A percentile compares a stretch with the other conserved stretches of the same genome.
These are phyloP conservation scores for Agelastica alni DNA, from an alignment of 2,888 invertebrate genomes.

Conservation along the genomic window DNA sequence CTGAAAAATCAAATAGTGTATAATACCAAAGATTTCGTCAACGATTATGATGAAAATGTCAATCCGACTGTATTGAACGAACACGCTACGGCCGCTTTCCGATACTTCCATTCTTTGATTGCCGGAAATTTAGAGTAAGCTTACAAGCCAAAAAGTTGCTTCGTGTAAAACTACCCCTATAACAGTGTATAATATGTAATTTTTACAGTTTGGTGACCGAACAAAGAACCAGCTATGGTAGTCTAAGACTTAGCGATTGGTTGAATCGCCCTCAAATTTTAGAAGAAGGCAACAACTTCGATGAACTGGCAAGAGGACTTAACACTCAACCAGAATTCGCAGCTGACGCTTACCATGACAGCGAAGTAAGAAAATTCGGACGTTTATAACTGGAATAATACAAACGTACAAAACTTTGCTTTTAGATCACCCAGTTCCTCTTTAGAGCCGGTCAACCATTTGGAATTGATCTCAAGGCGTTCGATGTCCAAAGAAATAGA, in stretches of 20 bases:
- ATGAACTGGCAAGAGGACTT: slow-evolving; percentile 75
- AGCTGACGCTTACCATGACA: slow-evolving; percentile 77
- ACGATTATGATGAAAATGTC: slow-evolving; percentile 69
- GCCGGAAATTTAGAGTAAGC: slow-evolving; percentile 72
- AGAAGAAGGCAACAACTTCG: slow-evolving; percentile 69
- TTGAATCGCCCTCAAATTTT: slow-evolving; percentile 69
- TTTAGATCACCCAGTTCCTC: slow-evolving; percentile 67
- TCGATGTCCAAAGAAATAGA: slow-evolving; percentile 83
- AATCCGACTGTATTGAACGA: slow-evolving; percentile 70
- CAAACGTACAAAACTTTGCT: neutral
- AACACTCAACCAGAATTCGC: slow-evolving; percentile 76
- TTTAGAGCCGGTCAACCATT: slow-evolving; percentile 71
- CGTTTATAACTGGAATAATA: neutral
- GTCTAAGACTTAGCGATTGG: slow-evolving; percentile 72
- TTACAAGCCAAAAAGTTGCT: too few relatives aligned
- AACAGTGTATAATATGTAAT: too few relatives aligned
- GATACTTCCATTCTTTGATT: slow-evolving; percentile 74
- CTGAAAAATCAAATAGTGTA: slow-evolving; percentile 67
- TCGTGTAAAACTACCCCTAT: too few relatives aligned
- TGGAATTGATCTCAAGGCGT: slow-evolving; percentile 79
- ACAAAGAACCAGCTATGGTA: slow-evolving; percentile 60
- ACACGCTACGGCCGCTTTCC: slow-evolving; percentile 73
- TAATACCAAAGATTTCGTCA: slow-evolving; percentile 63
- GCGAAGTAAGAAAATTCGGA: slow-evolving; percentile 63
- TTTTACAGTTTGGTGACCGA: slow-evolving; percentile 65